Percentiles rank a stretch among this genome's conserved stretches.
Conservation (phyloP, 2,113 vertebrate genomes). For the Aldabrachelys gigantea region DNA sequence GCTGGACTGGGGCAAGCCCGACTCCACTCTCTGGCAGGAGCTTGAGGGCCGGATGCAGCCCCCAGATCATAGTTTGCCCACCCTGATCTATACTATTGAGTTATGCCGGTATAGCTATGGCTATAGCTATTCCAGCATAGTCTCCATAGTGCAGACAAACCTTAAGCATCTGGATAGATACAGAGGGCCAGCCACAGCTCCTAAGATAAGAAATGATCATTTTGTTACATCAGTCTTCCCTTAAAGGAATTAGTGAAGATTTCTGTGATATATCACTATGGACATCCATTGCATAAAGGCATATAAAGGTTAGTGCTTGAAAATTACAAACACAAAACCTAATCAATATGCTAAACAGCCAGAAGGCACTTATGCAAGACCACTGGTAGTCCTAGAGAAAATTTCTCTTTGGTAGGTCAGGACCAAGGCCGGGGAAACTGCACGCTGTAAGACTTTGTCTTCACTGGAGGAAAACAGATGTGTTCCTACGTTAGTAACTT, state of each 20-base stretch:
- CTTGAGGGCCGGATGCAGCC: too few species aligned
- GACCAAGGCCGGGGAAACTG: not conserved
- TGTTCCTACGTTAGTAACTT: accelerated
- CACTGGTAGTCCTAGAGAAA: not conserved
- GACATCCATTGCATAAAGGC: not conserved
- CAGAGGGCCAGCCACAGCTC: accelerated
- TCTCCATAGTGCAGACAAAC: too few species aligned
- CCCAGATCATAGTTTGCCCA: too few species aligned
- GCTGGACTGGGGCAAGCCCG: too few species aligned
- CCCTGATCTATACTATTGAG: too few species aligned
- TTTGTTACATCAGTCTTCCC: not conserved
- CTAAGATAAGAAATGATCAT: not conserved
- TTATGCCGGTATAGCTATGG: too few species aligned
- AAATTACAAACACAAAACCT: not conserved
- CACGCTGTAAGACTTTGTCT: accelerated
- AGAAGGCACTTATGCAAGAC: accelerated
- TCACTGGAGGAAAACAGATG: not conserved
- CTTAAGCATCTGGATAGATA: too few species aligned
- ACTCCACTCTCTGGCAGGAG: too few species aligned
- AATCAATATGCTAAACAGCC: not conserved
- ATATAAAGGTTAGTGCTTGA: not conserved
- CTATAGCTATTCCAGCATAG: too few species aligned
- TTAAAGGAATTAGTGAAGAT: not conserved
- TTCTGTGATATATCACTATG: not conserved
- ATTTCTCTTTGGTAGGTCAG: not conserved